A percentile compares a stretch with the other conserved stretches of the same genome.
Conservation (phyloP, 2,797 vertebrate species). For the Enteromius viviparus region DNA sequence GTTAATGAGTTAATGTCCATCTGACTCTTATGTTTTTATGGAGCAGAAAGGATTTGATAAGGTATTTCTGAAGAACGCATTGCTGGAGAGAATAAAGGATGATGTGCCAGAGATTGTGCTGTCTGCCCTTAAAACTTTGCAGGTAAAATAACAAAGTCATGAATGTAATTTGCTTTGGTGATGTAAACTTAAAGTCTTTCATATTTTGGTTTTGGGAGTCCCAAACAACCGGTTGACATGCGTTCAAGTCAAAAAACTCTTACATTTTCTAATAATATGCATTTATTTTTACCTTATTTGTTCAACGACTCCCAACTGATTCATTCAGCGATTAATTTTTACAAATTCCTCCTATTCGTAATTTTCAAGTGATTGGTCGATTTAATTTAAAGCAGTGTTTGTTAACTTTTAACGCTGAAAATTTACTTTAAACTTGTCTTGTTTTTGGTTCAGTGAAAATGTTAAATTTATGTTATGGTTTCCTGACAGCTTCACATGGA, state of each 20-base stretch:
- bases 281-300: too few relatives aligned
- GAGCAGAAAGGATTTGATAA: slow-evolving; percentile 83
- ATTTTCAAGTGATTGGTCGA: too few relatives aligned
- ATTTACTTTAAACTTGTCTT: neutral
- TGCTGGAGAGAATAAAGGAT: slow-evolving; percentile 84
- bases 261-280: too few relatives aligned
- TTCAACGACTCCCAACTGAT: too few relatives aligned
- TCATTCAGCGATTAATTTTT: too few relatives aligned
- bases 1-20: neutral
- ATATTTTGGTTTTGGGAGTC: too few relatives aligned
- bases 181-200: neutral
- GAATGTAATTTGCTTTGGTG: neutral
- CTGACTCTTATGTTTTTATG: slow-evolving; percentile 5
- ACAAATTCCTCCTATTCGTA: too few relatives aligned
- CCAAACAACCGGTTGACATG: too few relatives aligned
- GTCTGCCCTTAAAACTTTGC: slow-evolving; percentile 78
- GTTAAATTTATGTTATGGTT: neutral
- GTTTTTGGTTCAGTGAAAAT: neutral
- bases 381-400: too few relatives aligned
- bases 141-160: slow-evolving; percentile 74
- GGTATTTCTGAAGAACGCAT: slow-evolving; percentile 84
- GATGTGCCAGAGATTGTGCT: slow-evolving; percentile 84
- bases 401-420: too few relatives aligned
- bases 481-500: slow-evolving; percentile 74
- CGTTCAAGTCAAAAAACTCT: too few relatives aligned